Evolutionary conservation across 2,797 vertebrate genomes (phyloP).

Genomic region (Emydoidea blandingii): DNA sequence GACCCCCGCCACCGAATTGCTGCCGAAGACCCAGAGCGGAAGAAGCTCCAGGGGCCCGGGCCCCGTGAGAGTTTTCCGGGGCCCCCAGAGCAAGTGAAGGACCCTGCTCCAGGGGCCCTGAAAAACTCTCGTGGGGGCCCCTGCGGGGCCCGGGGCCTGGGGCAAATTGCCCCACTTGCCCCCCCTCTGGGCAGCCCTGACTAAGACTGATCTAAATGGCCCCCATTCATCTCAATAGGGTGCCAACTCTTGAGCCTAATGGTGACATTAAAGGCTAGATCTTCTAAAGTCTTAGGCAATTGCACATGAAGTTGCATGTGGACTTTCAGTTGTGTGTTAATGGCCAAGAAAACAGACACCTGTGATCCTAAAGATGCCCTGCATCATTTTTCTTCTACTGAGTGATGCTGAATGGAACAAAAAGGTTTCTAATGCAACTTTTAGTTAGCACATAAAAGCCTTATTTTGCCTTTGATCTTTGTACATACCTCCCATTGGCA

Average conservation of each 20-base stretch:
- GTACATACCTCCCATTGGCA: background rate
- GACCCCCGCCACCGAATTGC: too few species aligned
- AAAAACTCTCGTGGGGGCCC: too few species aligned
- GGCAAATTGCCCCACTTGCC: too few species aligned
- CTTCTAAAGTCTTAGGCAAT: background rate
- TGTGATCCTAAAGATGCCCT: fast-evolving
- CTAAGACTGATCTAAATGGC: background rate
- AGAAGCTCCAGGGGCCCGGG: too few species aligned
- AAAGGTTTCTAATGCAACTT: background rate
- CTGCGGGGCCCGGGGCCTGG: too few species aligned
- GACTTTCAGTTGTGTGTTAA: background rate
- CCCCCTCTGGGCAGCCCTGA: too few species aligned
- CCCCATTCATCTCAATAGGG: background rate
- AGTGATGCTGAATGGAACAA: background rate
- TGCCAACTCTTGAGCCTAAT: background rate
- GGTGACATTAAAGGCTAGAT: background rate
- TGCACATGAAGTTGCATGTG: background rate
- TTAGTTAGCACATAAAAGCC: conserved; percentile 20
- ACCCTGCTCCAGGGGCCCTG: too few species aligned
- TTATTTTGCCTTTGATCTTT: background rate
- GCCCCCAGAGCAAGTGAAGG: too few species aligned
- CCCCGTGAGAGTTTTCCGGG: too few species aligned
- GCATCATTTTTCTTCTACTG: conserved; percentile 14
- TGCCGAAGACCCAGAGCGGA: too few species aligned
- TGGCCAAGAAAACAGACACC: background rate